These are phyloP conservation scores for Xenopus laevis DNA, from an alignment of 2,113 vertebrate genomes.

Conservation along the genomic window DNA sequence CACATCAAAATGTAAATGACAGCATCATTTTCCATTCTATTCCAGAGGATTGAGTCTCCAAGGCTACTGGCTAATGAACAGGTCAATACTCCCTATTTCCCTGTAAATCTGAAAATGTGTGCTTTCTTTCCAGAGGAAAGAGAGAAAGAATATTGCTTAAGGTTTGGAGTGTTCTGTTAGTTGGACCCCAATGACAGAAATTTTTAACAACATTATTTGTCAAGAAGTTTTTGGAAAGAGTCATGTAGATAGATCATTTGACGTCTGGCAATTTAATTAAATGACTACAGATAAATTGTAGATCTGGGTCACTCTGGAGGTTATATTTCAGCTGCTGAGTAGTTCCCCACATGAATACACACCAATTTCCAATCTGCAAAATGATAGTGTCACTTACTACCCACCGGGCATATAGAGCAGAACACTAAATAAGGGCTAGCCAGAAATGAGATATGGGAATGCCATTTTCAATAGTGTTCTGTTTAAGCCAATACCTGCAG, in stretches of 20 bases:
- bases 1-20: fast-evolving
- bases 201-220: not conserved
- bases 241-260: conserved; percentile 7
- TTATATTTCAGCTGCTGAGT: not conserved
- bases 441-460: too few species aligned
- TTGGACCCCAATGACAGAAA: not conserved
- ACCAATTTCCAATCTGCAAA: conserved; percentile 19
- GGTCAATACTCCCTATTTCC: too few species aligned
- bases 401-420: not conserved
- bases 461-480: too few species aligned
- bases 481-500: too few species aligned
- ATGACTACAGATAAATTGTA: not conserved
- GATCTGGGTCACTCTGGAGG: not conserved
- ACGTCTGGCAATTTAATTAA: conserved; percentile 21
- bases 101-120: too few species aligned
- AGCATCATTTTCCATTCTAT: not conserved
- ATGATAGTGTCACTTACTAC: not conserved
- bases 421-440: too few species aligned
- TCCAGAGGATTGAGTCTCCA: too few species aligned
- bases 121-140: too few species aligned
- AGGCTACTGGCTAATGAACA: too few species aligned
- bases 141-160: too few species aligned
- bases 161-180: not conserved
- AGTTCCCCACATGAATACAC: conserved; percentile 1
- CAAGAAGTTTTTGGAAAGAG: not conserved